These are phyloP conservation scores for Erebia ligea DNA, from an alignment of 2,888 invertebrate species.

Conservation along the genomic window DNA sequence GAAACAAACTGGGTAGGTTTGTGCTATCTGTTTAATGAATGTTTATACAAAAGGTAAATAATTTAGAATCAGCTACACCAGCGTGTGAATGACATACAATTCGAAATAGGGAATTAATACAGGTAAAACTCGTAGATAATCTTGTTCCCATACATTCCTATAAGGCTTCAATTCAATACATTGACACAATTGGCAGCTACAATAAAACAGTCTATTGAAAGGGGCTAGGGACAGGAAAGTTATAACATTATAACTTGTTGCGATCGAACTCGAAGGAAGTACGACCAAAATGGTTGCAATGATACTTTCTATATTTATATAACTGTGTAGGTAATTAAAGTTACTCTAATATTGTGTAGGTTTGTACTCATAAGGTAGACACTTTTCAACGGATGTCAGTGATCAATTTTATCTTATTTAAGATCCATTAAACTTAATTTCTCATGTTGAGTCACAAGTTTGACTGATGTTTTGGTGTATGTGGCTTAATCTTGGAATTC, in stretches of 20 bases:
- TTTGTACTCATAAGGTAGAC: slow-evolving; percentile 13
- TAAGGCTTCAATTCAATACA: slow-evolving; percentile 20
- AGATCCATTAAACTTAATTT: slow-evolving; percentile 5
- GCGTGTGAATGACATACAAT: slow-evolving; percentile 1
- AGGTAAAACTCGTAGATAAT: slow-evolving; percentile 6
- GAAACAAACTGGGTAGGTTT: too few relatives aligned
- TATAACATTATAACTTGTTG: slow-evolving; percentile 23
- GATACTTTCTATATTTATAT: slow-evolving; percentile 34
- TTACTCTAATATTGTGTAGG: slow-evolving; percentile 16
- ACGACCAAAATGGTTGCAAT: slow-evolving; percentile 28
- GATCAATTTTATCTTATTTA: slow-evolving; percentile 5
- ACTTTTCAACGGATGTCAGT: slow-evolving; percentile 2
- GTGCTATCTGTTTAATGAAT: too few relatives aligned
- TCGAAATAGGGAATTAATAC: slow-evolving; percentile 2
- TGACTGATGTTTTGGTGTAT: not conserved
- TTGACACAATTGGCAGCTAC: slow-evolving; percentile 24
- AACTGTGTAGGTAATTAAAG: slow-evolving; percentile 24
- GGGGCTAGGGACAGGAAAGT: slow-evolving; percentile 28
- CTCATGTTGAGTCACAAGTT: not conserved
- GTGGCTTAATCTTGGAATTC: not conserved
- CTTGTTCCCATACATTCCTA: slow-evolving; percentile 13
- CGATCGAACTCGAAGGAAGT: slow-evolving; percentile 26
- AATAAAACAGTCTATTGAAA: slow-evolving; percentile 25
- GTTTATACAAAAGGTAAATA: not conserved
- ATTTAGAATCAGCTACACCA: not conserved